phyloP scores from a whole-genome alignment of 2,113 vertebrate species.

The Zosterops hypoxanthus region DNA sequence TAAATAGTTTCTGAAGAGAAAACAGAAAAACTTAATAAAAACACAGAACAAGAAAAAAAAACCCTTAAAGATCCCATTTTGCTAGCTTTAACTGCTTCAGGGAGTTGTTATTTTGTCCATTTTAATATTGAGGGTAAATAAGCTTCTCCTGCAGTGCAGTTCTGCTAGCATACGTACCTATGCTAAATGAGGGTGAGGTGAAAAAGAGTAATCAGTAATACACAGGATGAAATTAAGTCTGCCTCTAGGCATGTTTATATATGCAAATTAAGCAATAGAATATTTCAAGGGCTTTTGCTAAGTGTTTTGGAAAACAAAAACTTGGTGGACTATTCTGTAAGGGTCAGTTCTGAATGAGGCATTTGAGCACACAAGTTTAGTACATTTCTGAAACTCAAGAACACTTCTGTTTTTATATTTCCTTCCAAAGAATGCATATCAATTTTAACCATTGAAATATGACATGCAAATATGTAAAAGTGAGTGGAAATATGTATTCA shows the following conservation, averaged over 20 bases:
- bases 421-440: not conserved
- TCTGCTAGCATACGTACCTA: not conserved
- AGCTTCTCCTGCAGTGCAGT: not conserved
- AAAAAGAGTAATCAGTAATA: not conserved
- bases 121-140: not conserved
- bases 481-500: not conserved
- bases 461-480: not conserved
- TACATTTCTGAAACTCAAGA: not conserved
- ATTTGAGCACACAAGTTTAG: not conserved
- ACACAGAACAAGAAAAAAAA: not conserved
- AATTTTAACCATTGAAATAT: not conserved
- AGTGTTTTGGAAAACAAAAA: not conserved
- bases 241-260: not conserved
- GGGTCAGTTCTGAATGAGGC: not conserved
- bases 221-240: not conserved
- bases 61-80: not conserved
- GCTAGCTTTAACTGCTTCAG: not conserved
- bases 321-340: not conserved
- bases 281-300: not conserved
- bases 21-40: accelerated
- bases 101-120: not conserved
- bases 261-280: not conserved
- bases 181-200: not conserved
- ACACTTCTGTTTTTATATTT: not conserved
- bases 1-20: not conserved